These are phyloP conservation scores for Aleiodes alternator DNA, from an alignment of 2,888 invertebrate species.

Conservation along the genomic window DNA sequence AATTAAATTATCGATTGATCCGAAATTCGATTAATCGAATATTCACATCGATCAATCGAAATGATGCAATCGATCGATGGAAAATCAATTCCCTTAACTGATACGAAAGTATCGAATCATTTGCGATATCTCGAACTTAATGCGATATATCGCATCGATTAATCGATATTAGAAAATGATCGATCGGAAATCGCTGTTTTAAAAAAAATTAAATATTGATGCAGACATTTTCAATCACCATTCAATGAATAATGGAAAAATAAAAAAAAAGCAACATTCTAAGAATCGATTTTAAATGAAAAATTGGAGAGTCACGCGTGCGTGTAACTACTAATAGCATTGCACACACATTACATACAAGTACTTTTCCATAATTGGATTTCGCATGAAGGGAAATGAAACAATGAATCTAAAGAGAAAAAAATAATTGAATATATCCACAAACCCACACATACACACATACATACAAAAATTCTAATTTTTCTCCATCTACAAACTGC, in stretches of 20 bases:
- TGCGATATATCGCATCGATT: no score
- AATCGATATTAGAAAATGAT: no score
- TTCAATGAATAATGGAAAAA: slow-evolving; percentile 11
- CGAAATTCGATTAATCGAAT: no score
- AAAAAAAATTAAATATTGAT: no score
- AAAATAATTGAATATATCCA: neutral
- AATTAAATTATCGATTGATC: no score
- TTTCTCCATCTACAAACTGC: neutral
- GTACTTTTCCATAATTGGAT: slow-evolving; percentile 68
- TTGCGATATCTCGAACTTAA: no score
- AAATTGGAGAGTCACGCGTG: slow-evolving; percentile 28
- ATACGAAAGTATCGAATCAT: no score
- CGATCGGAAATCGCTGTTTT: no score
- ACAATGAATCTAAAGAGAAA: slow-evolving; percentile 14
- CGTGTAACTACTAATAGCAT: slow-evolving; percentile 34
- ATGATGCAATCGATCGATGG: no score
- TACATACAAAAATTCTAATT: neutral
- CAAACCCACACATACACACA: neutral
- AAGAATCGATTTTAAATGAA: slow-evolving; percentile 38
- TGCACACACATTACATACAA: slow-evolving; percentile 37
- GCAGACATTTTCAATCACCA: neutral
- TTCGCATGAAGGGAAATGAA: slow-evolving; percentile 59
- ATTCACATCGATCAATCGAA: no score
- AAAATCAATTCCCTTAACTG: no score
- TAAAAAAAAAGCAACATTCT: neutral